These are phyloP conservation scores for Boulengeromyrus knoepffleri DNA, from an alignment of 2,113 vertebrate species.

Conservation along the genomic window DNA sequence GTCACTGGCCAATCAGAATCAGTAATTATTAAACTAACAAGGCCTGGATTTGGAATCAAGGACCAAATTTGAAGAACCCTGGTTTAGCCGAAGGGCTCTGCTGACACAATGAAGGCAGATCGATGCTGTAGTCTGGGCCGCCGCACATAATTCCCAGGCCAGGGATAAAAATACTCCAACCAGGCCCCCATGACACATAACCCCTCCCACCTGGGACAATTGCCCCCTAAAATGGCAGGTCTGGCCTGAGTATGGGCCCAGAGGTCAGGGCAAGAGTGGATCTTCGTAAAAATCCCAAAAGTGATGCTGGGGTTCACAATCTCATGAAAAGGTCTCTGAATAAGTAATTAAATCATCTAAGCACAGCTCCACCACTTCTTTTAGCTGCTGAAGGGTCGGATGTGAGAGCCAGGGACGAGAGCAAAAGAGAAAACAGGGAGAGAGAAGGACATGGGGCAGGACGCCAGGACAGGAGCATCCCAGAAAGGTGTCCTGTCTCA, in stretches of 20 bases:
- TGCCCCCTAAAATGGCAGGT: not conserved
- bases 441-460: not conserved
- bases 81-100: not conserved
- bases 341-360: not conserved
- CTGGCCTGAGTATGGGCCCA: not conserved
- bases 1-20: too few relatives aligned
- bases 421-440: not conserved
- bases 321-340: not conserved
- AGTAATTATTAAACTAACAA: too few relatives aligned
- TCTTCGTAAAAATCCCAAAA: not conserved
- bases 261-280: not conserved
- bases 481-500: constrained; percentile 25
- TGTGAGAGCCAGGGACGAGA: not conserved
- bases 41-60: too few relatives aligned
- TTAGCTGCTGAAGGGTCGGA: not conserved
- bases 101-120: not conserved
- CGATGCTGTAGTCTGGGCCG: not conserved
- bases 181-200: not conserved
- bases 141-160: not conserved
- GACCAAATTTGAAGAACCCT: too few relatives aligned
- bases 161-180: not conserved
- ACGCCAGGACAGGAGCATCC: not conserved
- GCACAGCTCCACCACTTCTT: not conserved
- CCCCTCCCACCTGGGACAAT: not conserved
- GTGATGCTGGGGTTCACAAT: not conserved